Conservation (phyloP, 2,113 vertebrate genomes). For the Thomomys bottae region DNA sequence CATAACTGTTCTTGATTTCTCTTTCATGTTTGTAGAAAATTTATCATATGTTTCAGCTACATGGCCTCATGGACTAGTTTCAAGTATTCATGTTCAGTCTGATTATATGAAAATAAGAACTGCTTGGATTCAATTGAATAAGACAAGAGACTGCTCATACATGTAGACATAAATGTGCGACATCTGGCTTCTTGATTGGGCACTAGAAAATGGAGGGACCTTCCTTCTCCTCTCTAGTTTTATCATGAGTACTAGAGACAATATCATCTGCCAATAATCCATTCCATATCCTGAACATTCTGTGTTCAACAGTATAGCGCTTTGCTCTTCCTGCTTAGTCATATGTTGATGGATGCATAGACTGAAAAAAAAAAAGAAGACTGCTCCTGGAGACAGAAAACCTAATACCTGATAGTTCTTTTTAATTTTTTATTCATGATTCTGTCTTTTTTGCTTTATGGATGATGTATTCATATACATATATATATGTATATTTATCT, state of each 20-base stretch:
- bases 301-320: background rate
- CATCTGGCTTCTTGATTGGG: background rate
- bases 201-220: background rate
- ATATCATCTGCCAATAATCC: background rate
- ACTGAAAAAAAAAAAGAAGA: background rate
- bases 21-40: constrained; percentile 29
- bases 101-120: constrained; percentile 25
- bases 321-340: background rate
- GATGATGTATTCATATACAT: too few species aligned
- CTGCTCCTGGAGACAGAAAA: background rate
- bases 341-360: background rate
- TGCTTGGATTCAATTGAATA: background rate
- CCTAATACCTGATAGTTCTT: background rate
- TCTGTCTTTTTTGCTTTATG: too few species aligned
- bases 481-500: too few species aligned
- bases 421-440: too few species aligned
- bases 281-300: background rate
- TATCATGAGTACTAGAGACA: background rate
- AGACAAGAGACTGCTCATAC: background rate
- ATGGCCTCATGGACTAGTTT: background rate
- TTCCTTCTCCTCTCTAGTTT: background rate
- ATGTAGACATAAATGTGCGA: background rate
- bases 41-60: background rate
- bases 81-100: background rate
- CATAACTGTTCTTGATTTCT: background rate